Evolutionary conservation across 2,888 invertebrate genomes (phyloP).

Genomic region (Epinotia ramella): DNA sequence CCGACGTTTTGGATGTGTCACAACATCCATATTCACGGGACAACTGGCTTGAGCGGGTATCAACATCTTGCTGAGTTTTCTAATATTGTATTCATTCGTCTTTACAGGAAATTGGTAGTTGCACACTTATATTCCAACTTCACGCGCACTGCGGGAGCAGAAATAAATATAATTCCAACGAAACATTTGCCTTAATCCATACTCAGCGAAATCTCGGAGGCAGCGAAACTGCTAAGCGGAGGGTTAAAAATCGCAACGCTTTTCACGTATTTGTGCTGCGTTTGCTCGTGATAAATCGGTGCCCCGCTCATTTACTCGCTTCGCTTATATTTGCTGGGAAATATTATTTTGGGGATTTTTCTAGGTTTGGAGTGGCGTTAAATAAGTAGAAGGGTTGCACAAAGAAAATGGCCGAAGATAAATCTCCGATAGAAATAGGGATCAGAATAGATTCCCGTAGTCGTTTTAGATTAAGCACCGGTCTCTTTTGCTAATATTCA

Average conservation of each 20-base stretch:
- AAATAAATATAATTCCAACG: conserved; percentile 19
- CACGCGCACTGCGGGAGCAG: not conserved
- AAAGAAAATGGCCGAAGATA: conserved; percentile 5
- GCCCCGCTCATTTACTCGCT: conserved; percentile 33
- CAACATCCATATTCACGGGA: too few species aligned
- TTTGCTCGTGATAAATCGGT: conserved; percentile 41
- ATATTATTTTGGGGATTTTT: conserved; percentile 28
- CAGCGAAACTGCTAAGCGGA: conserved; percentile 29
- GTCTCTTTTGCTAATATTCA: not conserved
- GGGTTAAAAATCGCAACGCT: conserved; percentile 40
- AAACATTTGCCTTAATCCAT: conserved; percentile 33
- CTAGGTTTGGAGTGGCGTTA: conserved; percentile 13
- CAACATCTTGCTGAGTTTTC: not conserved
- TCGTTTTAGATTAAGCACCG: not conserved
- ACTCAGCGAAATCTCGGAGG: conserved; percentile 33
- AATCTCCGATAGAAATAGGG: conserved; percentile 20
- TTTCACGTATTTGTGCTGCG: conserved; percentile 31
- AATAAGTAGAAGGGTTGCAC: conserved; percentile 10
- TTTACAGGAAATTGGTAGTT: conserved; percentile 1
- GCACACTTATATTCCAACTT: conserved; percentile 12
- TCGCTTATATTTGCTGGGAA: conserved; percentile 36
- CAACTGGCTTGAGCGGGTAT: too few species aligned
- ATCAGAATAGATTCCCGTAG: conserved; percentile 3
- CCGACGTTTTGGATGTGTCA: too few species aligned
- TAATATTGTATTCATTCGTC: not conserved